phyloP scores from a whole-genome alignment of 2,113 vertebrate species.

The Callipepla californica region DNA sequence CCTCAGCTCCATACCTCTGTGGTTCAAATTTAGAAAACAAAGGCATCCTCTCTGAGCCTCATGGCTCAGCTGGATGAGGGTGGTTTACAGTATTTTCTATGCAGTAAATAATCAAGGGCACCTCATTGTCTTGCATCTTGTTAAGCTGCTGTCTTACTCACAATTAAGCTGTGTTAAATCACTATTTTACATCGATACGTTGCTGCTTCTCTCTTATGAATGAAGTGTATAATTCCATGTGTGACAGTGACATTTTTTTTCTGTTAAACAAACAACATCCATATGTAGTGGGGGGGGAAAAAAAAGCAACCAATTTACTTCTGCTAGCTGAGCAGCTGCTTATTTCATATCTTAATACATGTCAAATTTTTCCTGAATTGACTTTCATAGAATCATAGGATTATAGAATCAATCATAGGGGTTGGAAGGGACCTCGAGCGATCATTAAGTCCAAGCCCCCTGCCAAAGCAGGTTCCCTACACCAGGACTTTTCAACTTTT shows the following conservation, averaged over 20 bases:
- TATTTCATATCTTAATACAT: not conserved
- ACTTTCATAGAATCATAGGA: not conserved
- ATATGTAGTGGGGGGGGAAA: not conserved
- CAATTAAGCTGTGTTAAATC: not conserved
- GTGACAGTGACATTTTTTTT: not conserved
- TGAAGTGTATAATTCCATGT: not conserved
- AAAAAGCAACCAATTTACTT: not conserved
- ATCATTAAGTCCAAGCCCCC: no score
- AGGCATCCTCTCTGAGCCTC: no score
- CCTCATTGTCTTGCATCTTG: not conserved
- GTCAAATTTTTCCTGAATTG: not conserved
- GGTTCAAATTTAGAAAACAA: no score
- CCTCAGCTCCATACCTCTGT: no score
- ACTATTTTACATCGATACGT: not conserved
- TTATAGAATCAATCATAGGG: no score
- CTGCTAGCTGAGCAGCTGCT: not conserved
- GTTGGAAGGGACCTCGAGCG: no score
- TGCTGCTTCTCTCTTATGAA: not conserved
- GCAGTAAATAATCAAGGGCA: not conserved
- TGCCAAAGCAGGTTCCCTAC: no score
- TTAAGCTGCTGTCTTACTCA: not conserved
- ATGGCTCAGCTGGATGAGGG: no score
- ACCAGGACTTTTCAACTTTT: not conserved
- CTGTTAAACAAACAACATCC: not conserved
- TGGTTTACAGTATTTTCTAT: no score